Evolutionary conservation across 2,113 vertebrate genomes (phyloP).

Genomic region (Turdus rufiventris): DNA sequence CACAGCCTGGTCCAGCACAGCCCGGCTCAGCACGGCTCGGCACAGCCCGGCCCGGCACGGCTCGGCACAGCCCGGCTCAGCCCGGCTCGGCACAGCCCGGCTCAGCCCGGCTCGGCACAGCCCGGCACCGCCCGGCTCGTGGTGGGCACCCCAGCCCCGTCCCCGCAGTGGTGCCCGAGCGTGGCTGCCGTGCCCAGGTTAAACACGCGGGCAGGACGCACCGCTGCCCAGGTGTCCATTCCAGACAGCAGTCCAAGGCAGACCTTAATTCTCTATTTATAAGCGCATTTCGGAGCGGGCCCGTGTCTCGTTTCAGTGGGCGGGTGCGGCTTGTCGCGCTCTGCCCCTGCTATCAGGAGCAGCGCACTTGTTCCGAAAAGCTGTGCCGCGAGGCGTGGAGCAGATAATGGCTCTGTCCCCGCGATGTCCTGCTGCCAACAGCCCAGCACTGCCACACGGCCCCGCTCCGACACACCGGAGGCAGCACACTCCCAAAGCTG

Average conservation of each 20-base stretch:
- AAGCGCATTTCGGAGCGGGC: neutral
- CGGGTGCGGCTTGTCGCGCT: neutral
- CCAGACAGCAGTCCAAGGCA: neutral
- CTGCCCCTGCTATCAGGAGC: constrained; percentile 12
- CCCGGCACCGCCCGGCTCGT: neutral
- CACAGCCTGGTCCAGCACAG: too few relatives aligned
- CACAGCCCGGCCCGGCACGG: neutral
- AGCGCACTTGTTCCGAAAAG: neutral
- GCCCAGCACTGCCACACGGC: fast-evolving
- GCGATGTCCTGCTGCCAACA: neutral
- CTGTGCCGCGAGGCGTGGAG: neutral
- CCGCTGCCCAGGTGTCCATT: neutral
- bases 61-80: neutral
- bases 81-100: neutral
- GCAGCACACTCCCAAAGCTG: neutral
- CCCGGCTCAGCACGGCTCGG: neutral
- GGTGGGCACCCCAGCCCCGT: neutral
- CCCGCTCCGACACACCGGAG: fast-evolving
- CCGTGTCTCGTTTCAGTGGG: neutral
- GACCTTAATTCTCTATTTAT: neutral
- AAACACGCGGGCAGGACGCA: neutral
- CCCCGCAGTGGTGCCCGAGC: neutral
- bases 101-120: neutral
- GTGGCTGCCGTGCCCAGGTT: neutral
- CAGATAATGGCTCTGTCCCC: constrained; percentile 8